Base-by-base conservation (phyloP, 2,888 invertebrate genomes). In the Philhelius pedissequus region DNA sequence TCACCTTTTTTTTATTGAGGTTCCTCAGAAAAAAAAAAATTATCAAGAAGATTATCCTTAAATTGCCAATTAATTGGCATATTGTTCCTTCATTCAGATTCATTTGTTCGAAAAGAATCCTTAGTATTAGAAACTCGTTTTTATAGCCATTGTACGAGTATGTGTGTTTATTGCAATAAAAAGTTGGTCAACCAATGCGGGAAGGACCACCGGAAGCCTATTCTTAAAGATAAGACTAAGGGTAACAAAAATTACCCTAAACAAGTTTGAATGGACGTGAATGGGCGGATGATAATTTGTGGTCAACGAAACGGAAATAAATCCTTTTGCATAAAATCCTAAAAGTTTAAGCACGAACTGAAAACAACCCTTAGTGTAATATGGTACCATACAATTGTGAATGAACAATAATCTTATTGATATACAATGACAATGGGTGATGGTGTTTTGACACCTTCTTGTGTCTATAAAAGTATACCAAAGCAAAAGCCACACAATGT, bases 281-380 rank as follows among this genome's bases (percentile, higher is more conserved):
- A 80, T 54, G 80, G 84, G 84, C 76, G 84, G 80, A 40, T 84
- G 80, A 40, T 84, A 84, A 84, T 84, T 76, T 84, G 80, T 50
- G 84, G 84, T 84, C 84, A 84, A 68, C 84, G 80, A 80, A 80
- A 76, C 84, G 84, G 84, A 84, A 84, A 30, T 76, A 76, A 84
- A 84, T 84, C 80, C 75, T 79, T 84, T 84, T 80, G 84, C 84
- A 84, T 84, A 80, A 75, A 62, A 35, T 71, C 58, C 38, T 13
- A 75, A 74, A 78, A 75, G 64, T 71, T 84, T 56, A 71, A 71
- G 84, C 79, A 84, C 80, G 80, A 84, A 64, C 75, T 32, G 32
- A 32, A 7, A 66, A 25, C 71, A 84, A 71, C 80, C 80, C 84
- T 75, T 76, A 76, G 68, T 25, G 40, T 76, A 80, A 80, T 84